Conservation (phyloP, 2,888 invertebrate genomes). For the Tinea trinotella region DNA sequence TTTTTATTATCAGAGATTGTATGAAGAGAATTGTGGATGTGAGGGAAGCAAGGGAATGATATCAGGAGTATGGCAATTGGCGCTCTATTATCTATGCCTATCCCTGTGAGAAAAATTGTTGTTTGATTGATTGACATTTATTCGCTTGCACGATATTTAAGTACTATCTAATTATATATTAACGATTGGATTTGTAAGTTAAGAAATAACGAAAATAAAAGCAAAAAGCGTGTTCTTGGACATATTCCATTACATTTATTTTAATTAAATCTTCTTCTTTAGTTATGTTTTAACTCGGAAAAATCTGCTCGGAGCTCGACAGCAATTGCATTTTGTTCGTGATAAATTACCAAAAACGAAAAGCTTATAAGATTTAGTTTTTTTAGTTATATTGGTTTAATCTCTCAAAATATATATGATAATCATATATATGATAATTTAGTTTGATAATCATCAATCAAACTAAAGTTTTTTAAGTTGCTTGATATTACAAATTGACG, state of each 20-base stretch:
- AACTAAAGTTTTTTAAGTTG: conserved; percentile 32
- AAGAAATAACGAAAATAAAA: too few species aligned
- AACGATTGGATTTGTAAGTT: too few species aligned
- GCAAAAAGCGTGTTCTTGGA: not conserved
- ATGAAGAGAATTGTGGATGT: too few species aligned
- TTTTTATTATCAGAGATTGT: too few species aligned
- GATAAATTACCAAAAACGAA: not conserved
- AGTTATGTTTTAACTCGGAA: not conserved
- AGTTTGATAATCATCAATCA: conserved; percentile 36
- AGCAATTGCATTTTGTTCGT: not conserved
- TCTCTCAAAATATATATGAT: not conserved
- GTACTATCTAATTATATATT: too few species aligned
- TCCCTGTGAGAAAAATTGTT: too few species aligned
- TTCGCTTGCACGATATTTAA: too few species aligned
- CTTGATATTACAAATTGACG: conserved; percentile 22
- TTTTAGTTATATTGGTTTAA: not conserved
- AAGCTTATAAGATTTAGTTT: not conserved
- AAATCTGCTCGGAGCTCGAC: not conserved
- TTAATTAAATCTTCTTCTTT: not conserved
- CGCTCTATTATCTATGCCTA: too few species aligned
- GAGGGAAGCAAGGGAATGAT: too few species aligned
- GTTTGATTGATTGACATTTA: too few species aligned
- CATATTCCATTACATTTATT: not conserved
- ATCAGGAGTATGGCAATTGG: too few species aligned
- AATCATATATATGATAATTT: too few species aligned